Evolutionary conservation across 2,797 vertebrate genomes (phyloP), one percentile per base, ranked within the genome.

Genomic region (Sebastes trivittatus): DNA sequence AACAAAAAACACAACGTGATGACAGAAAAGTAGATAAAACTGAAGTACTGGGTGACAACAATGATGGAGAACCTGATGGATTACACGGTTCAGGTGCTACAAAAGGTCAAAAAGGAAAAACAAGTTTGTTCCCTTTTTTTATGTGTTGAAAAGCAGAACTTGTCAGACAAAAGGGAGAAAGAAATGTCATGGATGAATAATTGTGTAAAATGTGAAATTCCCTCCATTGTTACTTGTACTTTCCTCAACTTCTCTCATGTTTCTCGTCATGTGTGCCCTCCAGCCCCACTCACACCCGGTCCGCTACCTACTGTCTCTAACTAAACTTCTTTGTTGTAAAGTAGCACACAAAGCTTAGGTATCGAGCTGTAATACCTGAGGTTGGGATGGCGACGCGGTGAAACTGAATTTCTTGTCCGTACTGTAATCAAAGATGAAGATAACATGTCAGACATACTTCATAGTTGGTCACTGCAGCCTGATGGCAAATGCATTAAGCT

Each of bases 341-440:
- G 38, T 3, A 27, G 30, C 13, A 72, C 58, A 42, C 52, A 66
- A 14, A 76, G 61, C 5, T 22, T 5, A 7, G 16, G 11, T 3
- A 34, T 30, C 5, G 32, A 36, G 55, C 8, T 34, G 11, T 60
- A 79, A 18, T 95, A 99, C 98, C 98, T 99, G 98, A 0, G 98
- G 98, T 90, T 99, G 98, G 9, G 98, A 97, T 0, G 98, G 98
- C 0, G 98, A 99, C 14, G 98, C 98, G 0, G 97, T 98, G 92
- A 99, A 99, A 93, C 87, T 96, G 94, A 98, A 99, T 64, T 89
- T 95, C 78, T 95, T 94, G 5, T 96, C 92, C 0, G 98, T 98
- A 91, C 98, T 99, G 92, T 56, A 87, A 78, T 65, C 42, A 79
- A 75, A 46, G 7, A n/a, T 1, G 16, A 74, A 73, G 29, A 79